Conservation (phyloP, 2,888 invertebrate species). For the Coleophora flavipennella region DNA sequence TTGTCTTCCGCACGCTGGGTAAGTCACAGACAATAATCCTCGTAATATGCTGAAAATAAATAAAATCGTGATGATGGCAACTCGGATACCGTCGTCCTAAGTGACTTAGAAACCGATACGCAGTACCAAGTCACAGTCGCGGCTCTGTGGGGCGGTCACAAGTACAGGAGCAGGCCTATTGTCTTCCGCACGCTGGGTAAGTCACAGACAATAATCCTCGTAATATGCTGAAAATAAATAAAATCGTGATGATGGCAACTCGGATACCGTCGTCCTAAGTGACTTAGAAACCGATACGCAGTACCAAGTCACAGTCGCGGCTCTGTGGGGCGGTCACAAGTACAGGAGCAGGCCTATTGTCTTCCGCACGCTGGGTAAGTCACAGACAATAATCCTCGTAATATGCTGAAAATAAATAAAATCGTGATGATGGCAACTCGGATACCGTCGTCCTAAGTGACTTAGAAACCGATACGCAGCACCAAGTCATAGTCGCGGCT, state of each 20-base stretch:
- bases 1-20: conserved; percentile 93
- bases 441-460: conserved; percentile 88
- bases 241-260: conserved; percentile 93
- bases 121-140: conserved; percentile 91
- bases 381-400: too few relatives aligned
- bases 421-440: conserved; percentile 91
- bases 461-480: conserved; percentile 88
- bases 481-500: conserved; percentile 89
- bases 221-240: too few relatives aligned
- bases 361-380: conserved; percentile 88
- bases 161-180: conserved; percentile 88
- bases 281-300: conserved; percentile 89
- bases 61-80: too few relatives aligned
- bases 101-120: conserved; percentile 86
- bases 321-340: conserved; percentile 86
- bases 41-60: too few relatives aligned
- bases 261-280: conserved; percentile 87
- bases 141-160: conserved; percentile 86
- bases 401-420: too few relatives aligned
- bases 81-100: conserved; percentile 88
- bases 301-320: conserved; percentile 89
- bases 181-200: conserved; percentile 91
- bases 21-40: conserved; percentile 25
- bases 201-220: conserved; percentile 15
- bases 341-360: conserved; percentile 89